Conservation (phyloP, 2,113 vertebrate species). For the Thunnus thynnus region DNA sequence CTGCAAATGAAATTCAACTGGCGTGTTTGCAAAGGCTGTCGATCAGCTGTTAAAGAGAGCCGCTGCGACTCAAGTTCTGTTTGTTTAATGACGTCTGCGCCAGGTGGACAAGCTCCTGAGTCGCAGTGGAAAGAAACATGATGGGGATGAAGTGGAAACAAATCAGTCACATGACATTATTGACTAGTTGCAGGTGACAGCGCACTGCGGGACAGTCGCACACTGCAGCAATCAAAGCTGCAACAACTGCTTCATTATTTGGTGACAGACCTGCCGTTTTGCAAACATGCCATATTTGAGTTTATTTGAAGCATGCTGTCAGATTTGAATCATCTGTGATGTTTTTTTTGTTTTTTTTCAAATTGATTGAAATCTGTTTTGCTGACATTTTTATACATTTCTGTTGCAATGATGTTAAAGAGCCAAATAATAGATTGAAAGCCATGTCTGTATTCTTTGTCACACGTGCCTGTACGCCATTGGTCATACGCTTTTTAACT, state of each 20-base stretch:
- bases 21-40: conserved; percentile 57
- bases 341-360: neutral
- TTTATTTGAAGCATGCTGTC: conserved; percentile 56
- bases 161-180: conserved; percentile 5
- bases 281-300: conserved; percentile 47
- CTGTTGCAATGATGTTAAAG: neutral
- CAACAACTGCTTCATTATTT: neutral
- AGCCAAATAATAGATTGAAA: neutral
- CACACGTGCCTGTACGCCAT: too few species aligned
- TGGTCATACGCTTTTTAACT: too few species aligned
- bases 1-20: conserved; percentile 64
- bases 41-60: conserved; percentile 39
- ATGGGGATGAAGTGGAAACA: neutral
- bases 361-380: conserved; percentile 45
- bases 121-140: conserved; percentile 1
- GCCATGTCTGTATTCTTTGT: too few species aligned
- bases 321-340: conserved; percentile 35
- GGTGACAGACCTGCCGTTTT: neutral
- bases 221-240: neutral
- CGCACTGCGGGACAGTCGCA: neutral
- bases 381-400: neutral
- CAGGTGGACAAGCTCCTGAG: neutral
- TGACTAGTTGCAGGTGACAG: conserved; percentile 12
- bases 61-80: neutral
- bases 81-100: conserved; percentile 18